Base-by-base conservation (phyloP, 2,797 vertebrate genomes). In the Pangasius mekongensis region DNA sequence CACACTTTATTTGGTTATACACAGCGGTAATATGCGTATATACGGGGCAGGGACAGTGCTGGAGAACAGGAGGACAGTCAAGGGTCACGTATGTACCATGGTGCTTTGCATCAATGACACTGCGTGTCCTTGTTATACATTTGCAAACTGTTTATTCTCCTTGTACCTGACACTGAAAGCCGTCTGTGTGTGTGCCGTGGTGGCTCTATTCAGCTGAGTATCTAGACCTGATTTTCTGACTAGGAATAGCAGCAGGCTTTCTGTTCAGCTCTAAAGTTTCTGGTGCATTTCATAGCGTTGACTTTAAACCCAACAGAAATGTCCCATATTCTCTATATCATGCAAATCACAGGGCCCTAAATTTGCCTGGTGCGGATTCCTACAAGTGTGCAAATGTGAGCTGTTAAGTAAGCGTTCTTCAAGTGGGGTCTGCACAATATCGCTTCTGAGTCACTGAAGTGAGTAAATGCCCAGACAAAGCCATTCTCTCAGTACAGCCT, bases 391-490 rank as follows among this genome's bases (percentile, higher is more conserved):
- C 16, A 54, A 1, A 33, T 24, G 33, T 74, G 20, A 73, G 22
- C 78, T 69, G 16, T 62, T 85, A 1, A 85, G 22, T 39, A 85
- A 88, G 87, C 20, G 16, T 5, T 69, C 62, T 69, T 82, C 30
- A 83, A 81, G 56, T 74, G 39, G n/a, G 56, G 43, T 16, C 56
- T 52, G 47, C 47, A 82, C 47, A 81, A 64, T 74, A 56, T 39
- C 54, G 22, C 36, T 62, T 86, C 64, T 69, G 76, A 82, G 74
- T 91, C 85, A 88, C 85, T 87, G 87, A 86, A 69, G 47, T 84
- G 81, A 87, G 86, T 81, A 88, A 88, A 78, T 86, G 78, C 86
- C 87, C 49, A 83, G 77, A 86, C 86, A 83, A 64, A 67, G 83
- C 83, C 30, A 74, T 36, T 87, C 80, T 88, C 78, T 84, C 64